Evolutionary conservation across 1,140 invertebrate genomes (phyloP).

Genomic region (Radopholus similis): DNA sequence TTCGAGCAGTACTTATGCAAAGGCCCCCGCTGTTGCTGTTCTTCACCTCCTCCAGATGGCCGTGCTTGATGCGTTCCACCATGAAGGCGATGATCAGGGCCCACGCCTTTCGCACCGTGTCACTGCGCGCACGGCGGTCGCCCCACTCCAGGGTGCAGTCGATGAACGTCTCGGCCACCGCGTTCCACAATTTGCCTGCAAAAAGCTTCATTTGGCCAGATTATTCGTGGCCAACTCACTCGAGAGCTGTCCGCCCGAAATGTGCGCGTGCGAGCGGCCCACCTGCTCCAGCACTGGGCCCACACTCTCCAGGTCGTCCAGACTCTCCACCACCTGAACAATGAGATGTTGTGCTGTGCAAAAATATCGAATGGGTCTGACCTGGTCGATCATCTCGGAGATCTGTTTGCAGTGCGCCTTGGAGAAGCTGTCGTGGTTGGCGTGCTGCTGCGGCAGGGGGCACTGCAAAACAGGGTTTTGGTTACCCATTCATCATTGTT

Average conservation of each 20-base stretch:
- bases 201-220: conserved; percentile 13
- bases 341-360: conserved; percentile 2
- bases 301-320: conserved; percentile 54
- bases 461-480: conserved; percentile 12
- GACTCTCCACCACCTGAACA: conserved; percentile 52
- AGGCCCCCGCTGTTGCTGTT: no score
- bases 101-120: conserved; percentile 46
- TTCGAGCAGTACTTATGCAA: no score
- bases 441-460: conserved; percentile 42
- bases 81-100: conserved; percentile 59
- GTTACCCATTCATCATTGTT: background rate
- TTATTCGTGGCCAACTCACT: conserved; percentile 32
- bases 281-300: conserved; percentile 46
- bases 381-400: conserved; percentile 55
- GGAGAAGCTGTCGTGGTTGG: conserved; percentile 54
- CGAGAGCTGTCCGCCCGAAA: conserved; percentile 50
- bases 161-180: conserved; percentile 58
- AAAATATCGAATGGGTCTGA: conserved; percentile 15
- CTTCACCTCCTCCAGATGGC: conserved; percentile 56
- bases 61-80: conserved; percentile 57
- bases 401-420: conserved; percentile 55
- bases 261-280: conserved; percentile 50
- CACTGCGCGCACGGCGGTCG: conserved; percentile 37
- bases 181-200: conserved; percentile 59
- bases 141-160: conserved; percentile 60